phyloP scores from a whole-genome alignment of 2,888 invertebrate genomes.

The Tridacna gigas region DNA sequence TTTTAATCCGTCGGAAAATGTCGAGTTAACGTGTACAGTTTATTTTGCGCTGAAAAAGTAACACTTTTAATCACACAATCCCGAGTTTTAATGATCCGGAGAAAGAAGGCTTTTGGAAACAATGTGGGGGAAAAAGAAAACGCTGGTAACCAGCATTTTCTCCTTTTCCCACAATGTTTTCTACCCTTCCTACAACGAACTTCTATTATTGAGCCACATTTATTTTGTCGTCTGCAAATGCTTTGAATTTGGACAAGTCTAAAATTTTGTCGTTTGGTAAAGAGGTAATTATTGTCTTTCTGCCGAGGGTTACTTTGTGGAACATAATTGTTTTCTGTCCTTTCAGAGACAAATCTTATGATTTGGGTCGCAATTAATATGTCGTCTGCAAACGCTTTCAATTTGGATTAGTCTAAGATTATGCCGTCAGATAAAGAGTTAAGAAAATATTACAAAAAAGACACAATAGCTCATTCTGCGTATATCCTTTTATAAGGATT shows the following conservation, averaged over 20 bases:
- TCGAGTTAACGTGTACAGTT: neutral
- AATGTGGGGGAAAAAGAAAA: neutral
- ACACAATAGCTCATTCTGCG: neutral
- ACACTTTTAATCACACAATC: neutral
- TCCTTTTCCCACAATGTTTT: neutral
- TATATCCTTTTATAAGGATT: neutral
- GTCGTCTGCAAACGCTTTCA: neutral
- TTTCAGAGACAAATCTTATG: neutral
- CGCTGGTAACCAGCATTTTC: neutral
- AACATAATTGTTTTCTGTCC: too few species aligned
- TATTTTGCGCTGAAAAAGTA: neutral
- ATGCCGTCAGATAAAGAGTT: neutral
- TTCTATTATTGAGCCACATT: too few species aligned
- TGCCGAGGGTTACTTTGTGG: too few species aligned
- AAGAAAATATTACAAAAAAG: neutral
- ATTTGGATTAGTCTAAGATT: neutral
- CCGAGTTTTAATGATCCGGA: neutral
- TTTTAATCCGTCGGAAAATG: neutral
- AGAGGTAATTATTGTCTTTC: too few species aligned
- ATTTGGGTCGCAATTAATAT: neutral
- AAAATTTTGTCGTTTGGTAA: too few species aligned
- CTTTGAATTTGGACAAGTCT: too few species aligned
- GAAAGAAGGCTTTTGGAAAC: neutral
- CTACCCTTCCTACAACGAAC: too few species aligned
- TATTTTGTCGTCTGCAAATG: too few species aligned